Percentiles rank a stretch among this genome's conserved stretches.
Conservation (phyloP, 2,797 vertebrate genomes). For the Menidia menidia region DNA sequence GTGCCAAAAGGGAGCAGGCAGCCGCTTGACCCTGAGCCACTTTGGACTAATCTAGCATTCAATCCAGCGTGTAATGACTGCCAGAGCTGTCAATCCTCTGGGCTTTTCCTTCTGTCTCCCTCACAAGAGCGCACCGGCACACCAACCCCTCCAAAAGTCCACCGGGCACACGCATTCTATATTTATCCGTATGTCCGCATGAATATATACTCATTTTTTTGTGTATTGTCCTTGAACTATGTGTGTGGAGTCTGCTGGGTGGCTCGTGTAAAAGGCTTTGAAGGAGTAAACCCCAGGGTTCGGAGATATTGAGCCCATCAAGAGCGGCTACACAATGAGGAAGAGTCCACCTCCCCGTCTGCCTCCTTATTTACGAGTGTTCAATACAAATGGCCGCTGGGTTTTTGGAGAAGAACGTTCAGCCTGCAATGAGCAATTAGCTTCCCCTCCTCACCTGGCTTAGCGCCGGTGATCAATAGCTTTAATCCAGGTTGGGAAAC, state of each 20-base stretch:
- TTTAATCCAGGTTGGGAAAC: conserved; percentile 56
- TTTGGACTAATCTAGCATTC: conserved; percentile 99
- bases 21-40: conserved; percentile 99
- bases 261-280: conserved; percentile 5
- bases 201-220: too few relatives aligned
- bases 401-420: conserved; percentile 36
- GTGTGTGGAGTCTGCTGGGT: conserved; percentile 5
- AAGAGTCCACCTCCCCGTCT: conserved; percentile 42
- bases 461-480: conserved; percentile 68
- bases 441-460: conserved; percentile 57
- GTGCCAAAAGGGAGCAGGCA: conserved; percentile 99
- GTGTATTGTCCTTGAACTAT: conserved; percentile 2
- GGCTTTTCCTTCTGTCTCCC: conserved; percentile 87
- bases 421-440: conserved; percentile 41
- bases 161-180: conserved; percentile 23
- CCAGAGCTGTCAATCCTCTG: conserved; percentile 98
- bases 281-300: conserved; percentile 35
- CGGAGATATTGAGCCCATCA: conserved; percentile 28
- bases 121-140: conserved; percentile 1
- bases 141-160: conserved; percentile 30
- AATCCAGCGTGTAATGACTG: conserved; percentile 99
- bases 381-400: conserved; percentile 74
- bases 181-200: too few relatives aligned
- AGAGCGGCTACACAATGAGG: not conserved
- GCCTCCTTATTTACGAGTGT: conserved; percentile 70